Percentiles rank a stretch among this genome's conserved stretches.
phyloP scores from a whole-genome alignment of 2,113 vertebrate genomes.

The Sinosuthora webbiana region DNA sequence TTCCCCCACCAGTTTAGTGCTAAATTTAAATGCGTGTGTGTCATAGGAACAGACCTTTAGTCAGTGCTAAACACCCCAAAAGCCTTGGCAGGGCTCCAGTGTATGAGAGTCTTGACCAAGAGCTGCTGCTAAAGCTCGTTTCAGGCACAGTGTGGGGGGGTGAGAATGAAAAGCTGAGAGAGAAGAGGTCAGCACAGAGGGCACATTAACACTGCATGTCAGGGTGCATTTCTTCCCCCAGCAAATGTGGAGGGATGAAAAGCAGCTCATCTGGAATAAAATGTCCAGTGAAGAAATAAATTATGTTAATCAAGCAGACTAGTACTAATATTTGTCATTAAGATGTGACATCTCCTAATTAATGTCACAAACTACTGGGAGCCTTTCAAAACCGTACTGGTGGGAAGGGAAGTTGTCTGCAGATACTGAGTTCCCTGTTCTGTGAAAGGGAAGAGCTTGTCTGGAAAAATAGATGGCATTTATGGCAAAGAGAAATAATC shows the following conservation, averaged over 20 bases:
- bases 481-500: constrained; percentile 26
- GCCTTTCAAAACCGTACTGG: neutral
- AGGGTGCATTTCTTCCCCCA: neutral
- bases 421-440: neutral
- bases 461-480: constrained; percentile 21
- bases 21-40: constrained; percentile 61
- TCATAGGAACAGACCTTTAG: constrained; percentile 50
- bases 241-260: constrained; percentile 20
- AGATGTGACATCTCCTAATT: constrained; percentile 32
- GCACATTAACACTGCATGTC: constrained; percentile 2
- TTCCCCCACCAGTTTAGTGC: constrained; percentile 28
- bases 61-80: constrained; percentile 41
- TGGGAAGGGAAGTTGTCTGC: neutral
- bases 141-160: neutral
- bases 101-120: constrained; percentile 14
- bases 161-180: neutral
- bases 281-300: constrained; percentile 15
- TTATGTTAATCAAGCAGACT: constrained; percentile 44
- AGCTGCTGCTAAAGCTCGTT: constrained; percentile 8
- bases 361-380: neutral
- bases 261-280: constrained; percentile 53
- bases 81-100: neutral
- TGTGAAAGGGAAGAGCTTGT: neutral
- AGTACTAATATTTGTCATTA: constrained; percentile 34
- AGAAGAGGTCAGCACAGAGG: constrained; percentile 20